Evolutionary conservation across 2,888 invertebrate species (phyloP).

Genomic region (Torymus tubicola): DNA sequence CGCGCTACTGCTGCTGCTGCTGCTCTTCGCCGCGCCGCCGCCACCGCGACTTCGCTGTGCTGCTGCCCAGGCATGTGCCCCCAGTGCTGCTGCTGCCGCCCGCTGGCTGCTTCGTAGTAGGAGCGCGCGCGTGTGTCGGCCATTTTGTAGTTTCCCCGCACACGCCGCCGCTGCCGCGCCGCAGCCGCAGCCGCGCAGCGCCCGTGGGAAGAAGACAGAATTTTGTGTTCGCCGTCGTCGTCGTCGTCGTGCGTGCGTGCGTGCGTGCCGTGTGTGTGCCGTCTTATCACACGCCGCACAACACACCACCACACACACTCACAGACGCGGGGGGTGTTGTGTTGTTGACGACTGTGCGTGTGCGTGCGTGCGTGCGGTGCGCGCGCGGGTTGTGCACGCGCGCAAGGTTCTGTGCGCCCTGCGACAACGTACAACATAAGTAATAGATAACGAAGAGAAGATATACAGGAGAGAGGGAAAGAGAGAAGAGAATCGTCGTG

Average conservation of each 20-base stretch:
- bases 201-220: neutral
- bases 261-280: too few species aligned
- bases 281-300: too few species aligned
- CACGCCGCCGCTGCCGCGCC: too few species aligned
- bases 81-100: neutral
- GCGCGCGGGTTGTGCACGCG: neutral
- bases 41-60: too few species aligned
- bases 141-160: slow-evolving; percentile 83
- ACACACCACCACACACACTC: neutral
- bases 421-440: too few species aligned
- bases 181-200: too few species aligned
- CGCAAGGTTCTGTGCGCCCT: neutral
- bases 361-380: neutral
- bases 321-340: neutral
- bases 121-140: slow-evolving; percentile 77
- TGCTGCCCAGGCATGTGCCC: neutral
- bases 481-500: too few species aligned
- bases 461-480: too few species aligned
- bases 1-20: too few species aligned
- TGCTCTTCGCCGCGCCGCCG: too few species aligned
- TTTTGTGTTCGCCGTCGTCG: neutral
- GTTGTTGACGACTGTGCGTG: neutral
- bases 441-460: too few species aligned
- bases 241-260: too few species aligned
- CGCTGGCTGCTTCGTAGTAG: neutral